Percentiles rank a stretch among this genome's conserved stretches.
Evolutionary conservation across 2,113 vertebrate species (phyloP).

Genomic region (Nannospalax galili): DNA sequence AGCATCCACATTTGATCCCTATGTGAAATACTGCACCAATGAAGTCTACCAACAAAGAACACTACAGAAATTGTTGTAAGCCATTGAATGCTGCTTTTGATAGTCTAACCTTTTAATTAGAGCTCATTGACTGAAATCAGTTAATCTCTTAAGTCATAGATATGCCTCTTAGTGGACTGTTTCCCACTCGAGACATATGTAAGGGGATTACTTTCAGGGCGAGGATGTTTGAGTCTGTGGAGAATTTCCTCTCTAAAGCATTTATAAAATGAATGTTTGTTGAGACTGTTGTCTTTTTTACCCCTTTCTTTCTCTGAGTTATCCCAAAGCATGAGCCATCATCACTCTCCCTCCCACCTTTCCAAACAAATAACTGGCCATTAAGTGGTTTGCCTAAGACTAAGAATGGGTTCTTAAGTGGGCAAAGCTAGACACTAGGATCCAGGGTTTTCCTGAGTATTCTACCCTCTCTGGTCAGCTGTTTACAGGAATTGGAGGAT

Average conservation of each 20-base stretch:
- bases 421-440: not conserved
- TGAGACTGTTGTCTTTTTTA: not conserved
- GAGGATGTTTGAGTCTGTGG: not conserved
- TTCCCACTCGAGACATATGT: not conserved
- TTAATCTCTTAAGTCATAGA: not conserved
- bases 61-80: constrained; percentile 95
- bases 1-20: constrained; percentile 93
- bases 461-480: not conserved
- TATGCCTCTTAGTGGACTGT: not conserved
- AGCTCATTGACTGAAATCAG: not conserved
- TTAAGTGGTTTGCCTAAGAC: not conserved
- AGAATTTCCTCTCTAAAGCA: not conserved
- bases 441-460: not conserved
- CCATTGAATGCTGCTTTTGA: not conserved
- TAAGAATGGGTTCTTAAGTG: not conserved
- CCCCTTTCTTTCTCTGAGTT: not conserved
- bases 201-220: not conserved
- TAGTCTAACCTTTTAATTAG: not conserved
- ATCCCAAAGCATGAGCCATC: not conserved
- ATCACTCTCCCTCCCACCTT: not conserved
- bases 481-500: not conserved
- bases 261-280: not conserved
- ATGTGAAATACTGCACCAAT: constrained; percentile 97
- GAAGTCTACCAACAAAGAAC: constrained; percentile 98
- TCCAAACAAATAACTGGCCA: not conserved